Evolutionary conservation across 2,797 vertebrate species (phyloP).

Genomic region (Thamnophis elegans): DNA sequence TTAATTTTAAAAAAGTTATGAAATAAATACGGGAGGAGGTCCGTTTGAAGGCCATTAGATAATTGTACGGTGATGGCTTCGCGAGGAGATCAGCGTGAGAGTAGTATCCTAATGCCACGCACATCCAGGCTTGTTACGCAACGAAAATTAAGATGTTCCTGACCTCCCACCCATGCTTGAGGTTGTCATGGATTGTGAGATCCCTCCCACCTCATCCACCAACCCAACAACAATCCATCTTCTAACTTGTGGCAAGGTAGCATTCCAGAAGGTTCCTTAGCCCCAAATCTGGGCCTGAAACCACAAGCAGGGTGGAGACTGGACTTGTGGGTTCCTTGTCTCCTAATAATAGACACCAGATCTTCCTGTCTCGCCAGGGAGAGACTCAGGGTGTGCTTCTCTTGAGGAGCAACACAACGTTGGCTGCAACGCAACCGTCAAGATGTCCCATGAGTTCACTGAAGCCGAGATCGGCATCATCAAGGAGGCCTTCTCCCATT

Average conservation of each 20-base stretch:
- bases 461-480: slow-evolving; percentile 73
- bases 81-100: background rate
- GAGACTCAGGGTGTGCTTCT: background rate
- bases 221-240: too few relatives aligned
- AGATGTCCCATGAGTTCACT: slow-evolving; percentile 61
- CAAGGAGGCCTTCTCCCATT: slow-evolving; percentile 86
- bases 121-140: background rate
- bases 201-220: background rate
- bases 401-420: background rate
- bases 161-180: background rate
- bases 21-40: background rate
- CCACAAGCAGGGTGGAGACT: slow-evolving; percentile 25
- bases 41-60: background rate
- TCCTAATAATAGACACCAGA: background rate
- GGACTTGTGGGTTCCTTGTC: background rate
- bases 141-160: background rate
- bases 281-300: background rate
- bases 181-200: background rate
- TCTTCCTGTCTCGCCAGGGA: slow-evolving; percentile 31
- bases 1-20: background rate
- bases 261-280: background rate
- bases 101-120: background rate
- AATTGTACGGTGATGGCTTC: accelerated
- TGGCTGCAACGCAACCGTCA: background rate
- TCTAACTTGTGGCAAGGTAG: background rate